A percentile compares a stretch with the other conserved stretches of the same genome.
Evolutionary conservation across 2,797 vertebrate species (phyloP).

Genomic region (Uromys caudimaculatus): DNA sequence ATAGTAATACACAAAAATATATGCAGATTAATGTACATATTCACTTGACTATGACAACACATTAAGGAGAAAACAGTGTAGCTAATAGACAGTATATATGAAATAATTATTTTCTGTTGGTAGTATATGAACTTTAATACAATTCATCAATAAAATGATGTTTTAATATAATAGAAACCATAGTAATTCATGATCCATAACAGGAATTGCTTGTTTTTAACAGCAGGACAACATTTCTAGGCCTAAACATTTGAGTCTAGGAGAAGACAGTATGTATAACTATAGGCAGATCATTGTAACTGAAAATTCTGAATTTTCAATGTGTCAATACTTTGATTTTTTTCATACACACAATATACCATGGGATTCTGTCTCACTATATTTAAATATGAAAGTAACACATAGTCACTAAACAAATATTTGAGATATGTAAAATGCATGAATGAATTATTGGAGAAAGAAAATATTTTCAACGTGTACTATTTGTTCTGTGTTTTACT

Average conservation of each 20-base stretch:
- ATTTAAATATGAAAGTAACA: neutral
- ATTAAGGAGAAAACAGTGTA: neutral
- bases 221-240: neutral
- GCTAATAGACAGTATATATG: neutral
- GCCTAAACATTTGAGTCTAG: neutral
- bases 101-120: neutral
- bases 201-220: neutral
- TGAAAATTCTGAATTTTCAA: neutral
- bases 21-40: neutral
- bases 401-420: neutral
- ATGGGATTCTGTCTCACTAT: neutral
- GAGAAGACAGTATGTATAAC: neutral
- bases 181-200: neutral
- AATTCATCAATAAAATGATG: neutral
- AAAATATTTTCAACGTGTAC: neutral
- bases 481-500: neutral
- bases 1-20: neutral
- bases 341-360: neutral
- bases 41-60: neutral
- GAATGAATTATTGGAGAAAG: constrained; percentile 69
- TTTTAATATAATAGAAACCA: neutral
- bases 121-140: neutral
- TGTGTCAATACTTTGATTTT: neutral
- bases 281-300: neutral
- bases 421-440: neutral